Percentiles rank a stretch among this genome's conserved stretches.
Conservation (phyloP, 2,888 invertebrate species). For the Diploptera punctata region DNA sequence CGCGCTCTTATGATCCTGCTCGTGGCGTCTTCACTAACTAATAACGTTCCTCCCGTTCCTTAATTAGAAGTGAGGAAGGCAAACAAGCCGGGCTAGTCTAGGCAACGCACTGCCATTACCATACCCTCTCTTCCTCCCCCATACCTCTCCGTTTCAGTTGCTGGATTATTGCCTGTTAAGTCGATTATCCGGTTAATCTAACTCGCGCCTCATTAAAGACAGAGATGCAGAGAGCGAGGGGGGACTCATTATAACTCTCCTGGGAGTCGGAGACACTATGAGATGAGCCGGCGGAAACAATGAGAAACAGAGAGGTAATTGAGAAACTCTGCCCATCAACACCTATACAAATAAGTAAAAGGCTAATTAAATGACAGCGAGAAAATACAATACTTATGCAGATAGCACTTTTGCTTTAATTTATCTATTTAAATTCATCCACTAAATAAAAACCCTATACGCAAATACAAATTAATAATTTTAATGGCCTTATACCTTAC, state of each 20-base stretch:
- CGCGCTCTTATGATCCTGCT: not conserved
- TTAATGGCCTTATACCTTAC: no score
- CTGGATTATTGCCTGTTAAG: slow-evolving; percentile 40
- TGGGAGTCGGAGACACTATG: not conserved
- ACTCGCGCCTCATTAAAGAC: slow-evolving; percentile 36
- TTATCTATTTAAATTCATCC: no score
- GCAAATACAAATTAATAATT: no score
- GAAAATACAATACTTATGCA: no score
- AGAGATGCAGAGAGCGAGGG: slow-evolving; percentile 15
- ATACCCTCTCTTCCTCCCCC: not conserved
- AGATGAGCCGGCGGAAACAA: no score
- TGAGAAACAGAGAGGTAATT: no score
- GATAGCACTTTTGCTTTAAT: no score
- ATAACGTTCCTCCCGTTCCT: slow-evolving; percentile 27
- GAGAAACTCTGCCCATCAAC: no score
- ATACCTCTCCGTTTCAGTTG: slow-evolving; percentile 14
- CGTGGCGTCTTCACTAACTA: slow-evolving; percentile 25
- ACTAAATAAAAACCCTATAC: no score
- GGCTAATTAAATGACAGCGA: no score
- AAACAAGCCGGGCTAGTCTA: slow-evolving; percentile 10
- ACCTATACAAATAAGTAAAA: no score
- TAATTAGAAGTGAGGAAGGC: slow-evolving; percentile 33
- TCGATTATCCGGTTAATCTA: slow-evolving; percentile 42
- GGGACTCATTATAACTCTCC: slow-evolving; percentile 18
- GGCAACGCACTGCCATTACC: slow-evolving; percentile 23